These are phyloP conservation scores for Scalopus aquaticus DNA, from an alignment of 2,113 vertebrate species.

Conservation along the genomic window DNA sequence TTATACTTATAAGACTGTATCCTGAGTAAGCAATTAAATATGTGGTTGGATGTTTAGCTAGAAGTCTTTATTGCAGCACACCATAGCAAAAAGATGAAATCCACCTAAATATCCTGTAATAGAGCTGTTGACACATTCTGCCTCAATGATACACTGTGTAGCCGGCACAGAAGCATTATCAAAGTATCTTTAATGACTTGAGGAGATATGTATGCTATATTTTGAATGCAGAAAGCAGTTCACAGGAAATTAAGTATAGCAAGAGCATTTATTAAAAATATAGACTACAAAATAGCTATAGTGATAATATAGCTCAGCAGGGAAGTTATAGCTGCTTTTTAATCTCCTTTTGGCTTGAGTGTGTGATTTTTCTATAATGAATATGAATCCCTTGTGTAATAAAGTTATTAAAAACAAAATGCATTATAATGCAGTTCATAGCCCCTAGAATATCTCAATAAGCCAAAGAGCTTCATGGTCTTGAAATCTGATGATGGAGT, in stretches of 20 bases:
- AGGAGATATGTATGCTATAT: neutral
- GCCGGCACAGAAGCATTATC: neutral
- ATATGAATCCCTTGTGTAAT: conserved; percentile 1
- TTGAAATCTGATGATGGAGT: conserved; percentile 33
- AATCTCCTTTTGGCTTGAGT: conserved; percentile 40
- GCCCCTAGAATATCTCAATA: neutral
- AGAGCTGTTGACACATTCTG: neutral
- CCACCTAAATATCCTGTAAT: neutral
- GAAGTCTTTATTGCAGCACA: neutral
- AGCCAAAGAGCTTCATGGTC: neutral
- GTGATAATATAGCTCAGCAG: neutral
- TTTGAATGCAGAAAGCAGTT: neutral
- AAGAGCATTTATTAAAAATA: neutral
- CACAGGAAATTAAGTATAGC: neutral
- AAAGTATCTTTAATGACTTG: neutral
- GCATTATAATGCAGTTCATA: neutral
- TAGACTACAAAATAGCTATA: neutral
- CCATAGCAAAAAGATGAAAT: neutral
- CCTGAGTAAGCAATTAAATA: neutral
- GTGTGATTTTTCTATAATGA: conserved; percentile 23
- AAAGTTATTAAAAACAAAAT: conserved; percentile 43
- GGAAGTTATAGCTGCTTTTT: neutral
- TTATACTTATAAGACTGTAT: neutral
- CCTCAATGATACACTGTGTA: neutral
- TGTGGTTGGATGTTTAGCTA: neutral